These are phyloP conservation scores for Pseudolaguvia tuberculata DNA, from an alignment of 2,113 vertebrate genomes.

Conservation along the genomic window DNA sequence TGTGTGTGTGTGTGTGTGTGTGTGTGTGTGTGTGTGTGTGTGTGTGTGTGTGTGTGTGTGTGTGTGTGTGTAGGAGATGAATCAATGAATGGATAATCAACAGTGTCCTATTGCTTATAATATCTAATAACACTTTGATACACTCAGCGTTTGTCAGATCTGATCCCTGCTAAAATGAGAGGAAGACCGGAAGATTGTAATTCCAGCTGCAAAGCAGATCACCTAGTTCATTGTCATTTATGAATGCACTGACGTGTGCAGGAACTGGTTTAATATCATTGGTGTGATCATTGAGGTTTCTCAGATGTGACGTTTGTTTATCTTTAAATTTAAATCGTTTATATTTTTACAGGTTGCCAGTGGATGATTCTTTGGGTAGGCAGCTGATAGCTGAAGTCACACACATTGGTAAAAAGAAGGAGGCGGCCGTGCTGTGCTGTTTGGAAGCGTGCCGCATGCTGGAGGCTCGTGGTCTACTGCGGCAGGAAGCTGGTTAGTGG, in stretches of 20 bases:
- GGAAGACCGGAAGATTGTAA: background rate
- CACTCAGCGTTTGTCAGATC: too few species aligned
- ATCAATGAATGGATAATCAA: too few species aligned
- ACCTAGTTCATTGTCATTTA: too few species aligned
- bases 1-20: too few species aligned
- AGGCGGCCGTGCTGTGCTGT: slow-evolving; percentile 83
- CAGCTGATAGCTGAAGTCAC: slow-evolving; percentile 90
- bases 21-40: too few species aligned
- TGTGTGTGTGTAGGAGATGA: too few species aligned
- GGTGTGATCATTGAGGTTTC: background rate
- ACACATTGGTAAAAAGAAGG: slow-evolving; percentile 91
- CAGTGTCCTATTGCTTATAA: too few species aligned
- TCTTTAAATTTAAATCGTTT: too few species aligned
- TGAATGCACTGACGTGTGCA: background rate
- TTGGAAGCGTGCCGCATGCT: slow-evolving; percentile 93
- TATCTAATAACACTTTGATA: too few species aligned
- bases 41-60: too few species aligned
- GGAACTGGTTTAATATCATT: too few species aligned
- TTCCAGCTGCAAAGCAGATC: background rate
- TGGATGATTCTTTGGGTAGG: slow-evolving; percentile 85
- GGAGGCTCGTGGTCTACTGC: slow-evolving; percentile 86
- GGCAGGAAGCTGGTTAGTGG: slow-evolving; percentile 89
- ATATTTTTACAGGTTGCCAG: slow-evolving; percentile 74
- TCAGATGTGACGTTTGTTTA: background rate
- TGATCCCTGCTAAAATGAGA: too few species aligned